Evolutionary conservation across 2,113 vertebrate genomes (phyloP).

Genomic region (Corydoras maculifer): DNA sequence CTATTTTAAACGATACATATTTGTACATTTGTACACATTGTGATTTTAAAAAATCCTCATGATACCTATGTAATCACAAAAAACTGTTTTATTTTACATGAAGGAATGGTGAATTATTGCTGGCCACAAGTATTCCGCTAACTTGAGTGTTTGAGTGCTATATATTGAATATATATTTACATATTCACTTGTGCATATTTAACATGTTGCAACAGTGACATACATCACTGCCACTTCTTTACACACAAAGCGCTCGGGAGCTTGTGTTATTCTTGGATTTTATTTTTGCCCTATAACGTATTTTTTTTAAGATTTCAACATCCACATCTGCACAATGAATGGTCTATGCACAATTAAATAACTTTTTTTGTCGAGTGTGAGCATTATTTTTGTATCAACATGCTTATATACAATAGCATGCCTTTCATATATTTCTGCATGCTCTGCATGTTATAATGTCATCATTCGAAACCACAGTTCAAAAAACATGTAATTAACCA

Average conservation of each 20-base stretch:
- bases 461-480: constrained; percentile 1
- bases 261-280: not conserved
- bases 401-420: not conserved
- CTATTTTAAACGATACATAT: too few species aligned
- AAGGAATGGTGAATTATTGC: too few species aligned
- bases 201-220: not conserved
- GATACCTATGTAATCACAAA: too few species aligned
- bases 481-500: constrained; percentile 3
- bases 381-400: not conserved
- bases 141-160: too few species aligned
- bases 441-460: constrained; percentile 1
- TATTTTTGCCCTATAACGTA: not conserved
- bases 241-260: not conserved
- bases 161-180: too few species aligned
- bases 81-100: too few species aligned
- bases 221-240: not conserved
- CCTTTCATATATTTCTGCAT: constrained; percentile 1
- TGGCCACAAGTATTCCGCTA: too few species aligned
- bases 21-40: too few species aligned
- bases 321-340: not conserved
- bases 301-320: constrained; percentile 7
- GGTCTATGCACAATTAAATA: not conserved
- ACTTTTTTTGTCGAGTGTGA: not conserved
- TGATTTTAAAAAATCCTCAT: too few species aligned
- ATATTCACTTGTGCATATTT: too few species aligned